Base-by-base conservation (phyloP, 2,113 vertebrate genomes). In the Eubucco bourcierii region DNA sequence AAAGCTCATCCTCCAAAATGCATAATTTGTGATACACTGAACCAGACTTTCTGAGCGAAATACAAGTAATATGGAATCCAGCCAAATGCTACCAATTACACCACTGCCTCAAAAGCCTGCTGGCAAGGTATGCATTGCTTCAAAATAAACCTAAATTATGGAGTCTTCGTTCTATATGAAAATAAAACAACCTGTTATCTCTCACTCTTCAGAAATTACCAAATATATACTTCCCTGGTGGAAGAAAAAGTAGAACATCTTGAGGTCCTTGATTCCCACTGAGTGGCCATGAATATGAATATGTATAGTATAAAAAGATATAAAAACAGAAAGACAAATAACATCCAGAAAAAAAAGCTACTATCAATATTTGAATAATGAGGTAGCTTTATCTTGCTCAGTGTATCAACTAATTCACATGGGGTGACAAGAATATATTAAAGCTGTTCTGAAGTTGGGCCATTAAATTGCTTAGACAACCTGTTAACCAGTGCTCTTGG, bases 321-420 rank as follows among this genome's bases (percentile, higher is more conserved):
- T 68, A 68, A 90, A 92, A 93, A 63, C 0, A 93, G 71, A 66
- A 72, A 58, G 66, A 91, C 31, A 93, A 63, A 65, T 77, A 95
- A 84, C 71, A 87, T 18, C 33, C 12, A 81, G 50, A 10, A 12
- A 93, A 79, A 90, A 23, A 6, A 2, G 4, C 33, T 74, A 83
- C 58, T 95, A 91, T 80, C 94, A 90, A 68, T 94, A 96, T 84
- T 65, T 95, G 84, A 92, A 92, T 87, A 95, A 95, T 29, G 34
- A 92, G 46, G 80, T 23, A 88, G 37, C 46, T 94, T 96, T 93
- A 94, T 90, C 89, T 94, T 87, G 85, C 95, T 85, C 75, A 66
- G 60, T 77, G 9, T 50, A 96, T 95, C 87, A 90, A 89, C 77
- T 96, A 89, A 95, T 84, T 95, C 91, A 92, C 88, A 88, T 31